A percentile compares a stretch with the other conserved stretches of the same genome.
These are phyloP conservation scores for Pongo pygmaeus DNA, from an alignment of 2,113 vertebrate species.

Conservation along the genomic window DNA sequence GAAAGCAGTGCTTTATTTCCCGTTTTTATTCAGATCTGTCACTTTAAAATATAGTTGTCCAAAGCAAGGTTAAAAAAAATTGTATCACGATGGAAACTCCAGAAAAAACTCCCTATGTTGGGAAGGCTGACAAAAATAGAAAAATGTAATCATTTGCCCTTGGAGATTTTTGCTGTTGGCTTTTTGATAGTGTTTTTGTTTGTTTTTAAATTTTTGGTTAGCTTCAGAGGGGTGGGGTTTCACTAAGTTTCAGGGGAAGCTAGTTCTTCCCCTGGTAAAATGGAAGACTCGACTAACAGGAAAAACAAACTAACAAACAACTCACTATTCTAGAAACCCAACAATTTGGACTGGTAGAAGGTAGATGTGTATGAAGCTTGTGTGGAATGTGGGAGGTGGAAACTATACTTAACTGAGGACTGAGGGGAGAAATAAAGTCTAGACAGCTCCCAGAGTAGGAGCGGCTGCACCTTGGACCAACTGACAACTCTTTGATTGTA, in stretches of 20 bases:
- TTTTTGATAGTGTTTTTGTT: not conserved
- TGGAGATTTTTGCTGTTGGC: not conserved
- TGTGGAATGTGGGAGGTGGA: not conserved
- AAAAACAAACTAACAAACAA: not conserved
- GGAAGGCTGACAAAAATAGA: constrained; percentile 44
- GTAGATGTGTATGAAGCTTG: too few relatives aligned
- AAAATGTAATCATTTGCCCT: constrained; percentile 21
- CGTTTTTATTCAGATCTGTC: constrained; percentile 63
- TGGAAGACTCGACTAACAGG: not conserved
- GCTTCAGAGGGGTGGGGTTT: not conserved
- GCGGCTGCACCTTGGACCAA: not conserved
- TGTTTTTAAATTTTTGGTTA: not conserved
- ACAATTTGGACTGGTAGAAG: not conserved
- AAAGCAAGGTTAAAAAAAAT: constrained; percentile 27
- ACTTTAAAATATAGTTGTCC: constrained; percentile 71
- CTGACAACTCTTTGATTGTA: not conserved
- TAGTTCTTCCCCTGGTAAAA: not conserved
- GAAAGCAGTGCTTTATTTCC: constrained; percentile 28
- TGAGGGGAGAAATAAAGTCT: not conserved
- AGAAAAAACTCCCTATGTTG: not conserved
- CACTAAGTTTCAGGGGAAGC: not conserved
- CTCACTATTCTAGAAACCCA: not conserved
- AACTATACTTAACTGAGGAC: not conserved
- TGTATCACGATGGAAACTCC: constrained; percentile 49
- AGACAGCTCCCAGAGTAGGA: not conserved